Base-by-base conservation (phyloP, 2,113 vertebrate genomes). In the Vireo altiloquus region DNA sequence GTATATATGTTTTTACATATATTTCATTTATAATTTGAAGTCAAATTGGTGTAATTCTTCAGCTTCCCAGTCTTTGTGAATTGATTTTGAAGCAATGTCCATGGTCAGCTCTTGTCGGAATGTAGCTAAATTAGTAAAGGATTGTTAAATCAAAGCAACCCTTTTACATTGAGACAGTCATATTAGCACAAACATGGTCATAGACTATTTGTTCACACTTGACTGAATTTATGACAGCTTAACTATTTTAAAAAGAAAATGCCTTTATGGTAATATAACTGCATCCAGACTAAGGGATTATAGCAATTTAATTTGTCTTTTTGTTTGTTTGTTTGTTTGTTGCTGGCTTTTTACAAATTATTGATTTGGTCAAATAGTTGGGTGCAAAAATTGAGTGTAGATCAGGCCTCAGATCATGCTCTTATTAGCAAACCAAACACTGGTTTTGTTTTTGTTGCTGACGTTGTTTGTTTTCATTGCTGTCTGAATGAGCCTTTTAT, bases 371-470 rank as follows among this genome's bases (percentile, higher is more conserved):
- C 69, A 42, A 83, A 69, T 72, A 56, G 47, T 71, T 94, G 76
- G 80, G 82, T 61, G 86, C 74, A 87, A 95, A 94, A 81, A 52
- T 1, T 15, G 88, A 53, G 63, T 47, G 72, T 33, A 87, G 82
- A 94, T 90, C 88, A 82, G 82, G 61, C 56, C 80, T 87, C 72
- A 71, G 95, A 94, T 96, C 94, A 42, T 89, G 94, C 95, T 96
- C 96, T 96, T 96, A 96, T 97, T 97, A 97, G 97, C 95, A 97
- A 97, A 95, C 94, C 96, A 97, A 97, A 97, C 96, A 97, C 91
- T 53, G 88, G 57, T 85, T 95, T 96, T 97, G 94, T 97, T 95
- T 96, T 95, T 94, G 96, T 94, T 92, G 94, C 96, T 96, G 94
- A 92, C 90, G 90, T 92, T 97, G 95, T 96, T 97, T 94, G 96